Evolutionary conservation across 1,140 invertebrate genomes (phyloP), one percentile per base, ranked within the genome.

Genomic region (Rhyacophila brunnea): DNA sequence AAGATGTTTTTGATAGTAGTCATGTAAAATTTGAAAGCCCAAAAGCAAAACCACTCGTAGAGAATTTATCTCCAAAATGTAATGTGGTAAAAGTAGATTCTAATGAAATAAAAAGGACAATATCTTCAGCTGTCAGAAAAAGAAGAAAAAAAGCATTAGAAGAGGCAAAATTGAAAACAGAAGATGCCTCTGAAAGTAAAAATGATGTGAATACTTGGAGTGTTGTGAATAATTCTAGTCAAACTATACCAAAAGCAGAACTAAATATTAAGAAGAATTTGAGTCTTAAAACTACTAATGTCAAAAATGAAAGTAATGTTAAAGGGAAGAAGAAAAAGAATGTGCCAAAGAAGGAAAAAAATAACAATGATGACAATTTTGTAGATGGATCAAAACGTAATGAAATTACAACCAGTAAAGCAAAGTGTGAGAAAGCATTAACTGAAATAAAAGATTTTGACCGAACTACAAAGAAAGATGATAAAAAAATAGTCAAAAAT

Each of bases 31-130:
- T 5, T 15, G 38, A 40, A 40, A 11, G 15, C 3, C 3, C 15
- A 5, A n/a, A 40, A 40, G 15, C 4, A 40, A n/a, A n/a, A 28
- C 23, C 23, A 28, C 3, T 28, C n/a, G 23, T 28, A 28, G n/a
- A n/a, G n/a, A n/a, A n/a, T n/a, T 9, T 28, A 28, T 28, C 23
- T 5, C 23, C 23, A 5, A 28, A 28, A 28, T 28, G 23, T 28
- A 9, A 28, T 5, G 23, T 28, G 9, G 17, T 10, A 6, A 53
- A 53, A 43, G 40, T 45, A 1, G 32, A 43, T 43, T 58, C 55
- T 1, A 36, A 14, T n/a, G 56, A 59, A 34, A 38, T 64, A 1
- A 64, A 59, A 45, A 64, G 55, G 36, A 47, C 61, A 6, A 64
- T 64, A 23, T 55, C 51, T 11, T 59, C 52, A 5, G 61, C 47